Evolutionary conservation across 2,113 vertebrate genomes (phyloP).

Genomic region (Larimichthys crocea): DNA sequence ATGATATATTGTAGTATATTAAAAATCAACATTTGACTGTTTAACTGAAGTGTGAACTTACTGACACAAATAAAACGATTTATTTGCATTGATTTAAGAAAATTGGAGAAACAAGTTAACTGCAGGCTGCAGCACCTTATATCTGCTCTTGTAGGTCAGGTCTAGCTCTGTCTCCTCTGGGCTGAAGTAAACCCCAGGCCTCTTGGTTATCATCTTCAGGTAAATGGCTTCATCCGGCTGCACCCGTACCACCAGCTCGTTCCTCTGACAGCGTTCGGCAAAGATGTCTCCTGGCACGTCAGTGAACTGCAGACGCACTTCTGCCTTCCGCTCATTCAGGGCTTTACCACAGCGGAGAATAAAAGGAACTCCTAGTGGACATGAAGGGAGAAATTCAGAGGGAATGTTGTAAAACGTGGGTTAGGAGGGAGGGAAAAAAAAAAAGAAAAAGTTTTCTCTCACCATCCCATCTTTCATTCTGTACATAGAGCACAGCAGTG

Average conservation of each 20-base stretch:
- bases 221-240: conserved; percentile 91
- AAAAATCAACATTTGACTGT: too few relatives aligned
- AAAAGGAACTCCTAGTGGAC: conserved; percentile 88
- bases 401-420: neutral
- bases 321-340: conserved; percentile 92
- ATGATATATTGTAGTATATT: neutral
- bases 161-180: conserved; percentile 93
- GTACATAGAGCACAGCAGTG: conserved; percentile 87
- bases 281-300: conserved; percentile 91
- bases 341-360: conserved; percentile 93
- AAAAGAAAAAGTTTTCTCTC: conserved; percentile 45
- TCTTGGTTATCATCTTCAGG: conserved; percentile 94
- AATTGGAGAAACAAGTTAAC: neutral
- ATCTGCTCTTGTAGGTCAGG: conserved; percentile 91
- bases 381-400: neutral
- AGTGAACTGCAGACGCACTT: conserved; percentile 90
- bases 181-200: conserved; percentile 88
- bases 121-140: conserved; percentile 84
- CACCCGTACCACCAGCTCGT: conserved; percentile 91
- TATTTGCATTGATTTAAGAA: neutral
- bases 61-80: neutral
- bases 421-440: neutral
- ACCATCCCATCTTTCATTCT: conserved; percentile 94
- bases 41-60: neutral
- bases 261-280: conserved; percentile 85